phyloP scores from a whole-genome alignment of 2,113 vertebrate species.

The Trematocara stigmaticum region DNA sequence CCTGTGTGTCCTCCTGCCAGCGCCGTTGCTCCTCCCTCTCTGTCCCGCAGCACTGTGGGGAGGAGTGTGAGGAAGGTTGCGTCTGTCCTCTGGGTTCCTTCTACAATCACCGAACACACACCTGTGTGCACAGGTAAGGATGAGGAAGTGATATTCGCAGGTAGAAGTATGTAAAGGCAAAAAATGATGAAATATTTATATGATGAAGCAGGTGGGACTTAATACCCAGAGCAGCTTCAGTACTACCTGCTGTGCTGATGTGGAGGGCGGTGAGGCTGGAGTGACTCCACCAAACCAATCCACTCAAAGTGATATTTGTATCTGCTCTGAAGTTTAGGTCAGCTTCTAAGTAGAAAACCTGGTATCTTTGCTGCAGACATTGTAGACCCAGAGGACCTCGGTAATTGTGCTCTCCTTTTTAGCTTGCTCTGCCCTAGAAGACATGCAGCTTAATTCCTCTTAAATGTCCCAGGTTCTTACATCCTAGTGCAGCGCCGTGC shows the following conservation, averaged over 20 bases:
- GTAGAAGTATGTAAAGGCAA: not conserved
- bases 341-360: constrained; percentile 46
- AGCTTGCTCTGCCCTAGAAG: constrained; percentile 42
- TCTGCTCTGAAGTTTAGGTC: constrained; percentile 46
- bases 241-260: not conserved
- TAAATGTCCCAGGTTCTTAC: constrained; percentile 70
- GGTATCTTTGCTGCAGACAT: constrained; percentile 17
- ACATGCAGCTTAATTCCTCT: constrained; percentile 63
- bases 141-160: not conserved
- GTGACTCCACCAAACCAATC: constrained; percentile 31
- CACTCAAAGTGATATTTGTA: constrained; percentile 54
- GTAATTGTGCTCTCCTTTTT: constrained; percentile 45
- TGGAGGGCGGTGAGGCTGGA: not conserved
- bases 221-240: not conserved
- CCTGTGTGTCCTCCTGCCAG: constrained; percentile 84
- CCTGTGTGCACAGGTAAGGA: constrained; percentile 78
- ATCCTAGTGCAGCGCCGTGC: constrained; percentile 47
- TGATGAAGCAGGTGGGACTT: not conserved
- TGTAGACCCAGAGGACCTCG: constrained; percentile 31
- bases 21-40: constrained; percentile 84
- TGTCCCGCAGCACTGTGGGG: constrained; percentile 75
- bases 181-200: not conserved
- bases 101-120: constrained; percentile 77
- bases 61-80: constrained; percentile 89
- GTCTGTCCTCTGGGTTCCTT: constrained; percentile 84